Base-by-base conservation (phyloP, 2,113 vertebrate species). In the Panthera leo region DNA sequence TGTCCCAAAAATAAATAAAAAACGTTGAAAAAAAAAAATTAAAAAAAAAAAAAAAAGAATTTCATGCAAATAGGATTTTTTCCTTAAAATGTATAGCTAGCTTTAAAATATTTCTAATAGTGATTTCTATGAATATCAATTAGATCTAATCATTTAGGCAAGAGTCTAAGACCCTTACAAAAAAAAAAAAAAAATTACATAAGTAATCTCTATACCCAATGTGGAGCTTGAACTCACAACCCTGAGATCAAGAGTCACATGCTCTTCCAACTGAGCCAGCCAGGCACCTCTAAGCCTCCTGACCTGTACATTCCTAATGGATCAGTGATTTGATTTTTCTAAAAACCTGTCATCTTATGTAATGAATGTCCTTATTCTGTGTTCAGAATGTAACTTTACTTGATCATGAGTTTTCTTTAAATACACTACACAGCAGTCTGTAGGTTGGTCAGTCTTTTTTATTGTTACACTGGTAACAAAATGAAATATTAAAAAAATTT, bases 21-120 rank as follows among this genome's bases (percentile, higher is more conserved):
- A n/a, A n/a, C n/a, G n/a, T n/a, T n/a, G n/a, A n/a, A n/a, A n/a
- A n/a, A n/a, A n/a, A n/a, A n/a, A n/a, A n/a, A n/a, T n/a, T n/a
- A n/a, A n/a, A n/a, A n/a, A n/a, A n/a, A n/a, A n/a, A n/a, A n/a
- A n/a, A n/a, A n/a, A n/a, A n/a, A 42, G 39, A 85, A 79, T 96
- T 89, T 93, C 13, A 65, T 65, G n/a, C 67, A 39, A 58, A 89
- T 53, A 68, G 16, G 45, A 2, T 39, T 34, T 85, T 92, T 95
- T 71, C 36, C 70, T 51, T 84, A 36, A 93, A 89, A 71, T 31
- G 48, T 55, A 48, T 80, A 89, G 53, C 13, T 65, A 76, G 23
- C 61, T 45, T 96, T 85, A 89, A 85, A 73, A 78, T 71, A 95
- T 45, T 91, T 85, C 34, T 88, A 93, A 93, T 67, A 79, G 65